Conservation (phyloP, 2,113 vertebrate genomes). For the Neolamprologus caudopunctatus region DNA sequence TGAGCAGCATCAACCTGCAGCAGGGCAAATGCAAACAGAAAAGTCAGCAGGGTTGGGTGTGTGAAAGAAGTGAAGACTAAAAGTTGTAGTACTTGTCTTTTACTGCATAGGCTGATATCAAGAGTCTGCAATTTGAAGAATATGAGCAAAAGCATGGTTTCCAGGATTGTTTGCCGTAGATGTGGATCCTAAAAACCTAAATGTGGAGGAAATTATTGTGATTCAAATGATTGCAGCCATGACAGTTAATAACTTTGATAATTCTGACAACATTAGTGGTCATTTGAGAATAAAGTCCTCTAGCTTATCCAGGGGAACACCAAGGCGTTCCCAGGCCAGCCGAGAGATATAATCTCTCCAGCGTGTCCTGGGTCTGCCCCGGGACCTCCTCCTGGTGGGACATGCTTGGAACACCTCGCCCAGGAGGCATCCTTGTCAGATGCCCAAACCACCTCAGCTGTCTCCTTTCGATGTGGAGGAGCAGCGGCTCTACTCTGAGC, state of each 20-base stretch:
- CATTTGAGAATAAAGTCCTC: neutral
- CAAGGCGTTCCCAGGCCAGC: neutral
- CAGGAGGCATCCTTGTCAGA: too few species aligned
- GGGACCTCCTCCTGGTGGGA: fast-evolving
- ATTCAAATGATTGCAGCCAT: neutral
- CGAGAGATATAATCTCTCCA: neutral
- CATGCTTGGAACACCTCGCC: fast-evolving
- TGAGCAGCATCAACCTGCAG: neutral
- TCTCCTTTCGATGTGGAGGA: fast-evolving
- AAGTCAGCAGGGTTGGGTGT: neutral
- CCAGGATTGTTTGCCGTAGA: neutral
- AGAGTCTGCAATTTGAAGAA: neutral
- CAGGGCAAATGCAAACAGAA: neutral
- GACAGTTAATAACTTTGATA: neutral
- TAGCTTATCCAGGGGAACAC: neutral
- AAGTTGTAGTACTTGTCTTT: neutral
- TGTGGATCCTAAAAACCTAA: neutral
- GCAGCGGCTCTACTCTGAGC: too few species aligned
- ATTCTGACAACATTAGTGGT: neutral
- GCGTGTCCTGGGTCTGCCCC: too few species aligned
- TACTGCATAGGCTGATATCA: neutral
- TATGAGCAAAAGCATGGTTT: neutral
- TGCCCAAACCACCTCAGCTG: fast-evolving
- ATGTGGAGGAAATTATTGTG: neutral
- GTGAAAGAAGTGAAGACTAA: neutral